Evolutionary conservation across 2,113 vertebrate species (phyloP).

Genomic region (Lagopus muta): DNA sequence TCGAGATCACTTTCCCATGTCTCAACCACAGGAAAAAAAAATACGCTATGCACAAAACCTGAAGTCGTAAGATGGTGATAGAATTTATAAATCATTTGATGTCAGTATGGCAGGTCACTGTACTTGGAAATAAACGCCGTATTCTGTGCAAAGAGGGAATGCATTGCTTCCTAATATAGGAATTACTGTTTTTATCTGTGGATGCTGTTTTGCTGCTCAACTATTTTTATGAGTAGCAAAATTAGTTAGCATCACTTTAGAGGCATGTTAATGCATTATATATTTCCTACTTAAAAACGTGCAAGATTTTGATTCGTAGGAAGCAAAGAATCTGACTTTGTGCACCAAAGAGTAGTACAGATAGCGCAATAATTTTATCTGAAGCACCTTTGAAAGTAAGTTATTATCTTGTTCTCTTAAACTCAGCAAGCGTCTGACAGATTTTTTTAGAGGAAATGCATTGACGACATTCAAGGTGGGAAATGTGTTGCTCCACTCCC

Average conservation of each 20-base stretch:
- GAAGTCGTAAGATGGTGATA: not conserved
- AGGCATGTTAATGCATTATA: not conserved
- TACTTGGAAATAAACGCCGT: not conserved
- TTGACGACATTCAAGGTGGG: rapidly evolving
- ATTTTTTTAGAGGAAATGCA: not conserved
- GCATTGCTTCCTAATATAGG: not conserved
- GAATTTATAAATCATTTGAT: not conserved
- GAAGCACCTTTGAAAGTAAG: not conserved
- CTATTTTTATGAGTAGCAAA: not conserved
- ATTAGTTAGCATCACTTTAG: not conserved
- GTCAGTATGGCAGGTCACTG: not conserved
- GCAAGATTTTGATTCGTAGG: not conserved
- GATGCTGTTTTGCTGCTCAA: not conserved
- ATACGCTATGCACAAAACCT: not conserved
- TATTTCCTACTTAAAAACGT: not conserved
- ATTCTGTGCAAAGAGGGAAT: not conserved
- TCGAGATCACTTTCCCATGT: not conserved
- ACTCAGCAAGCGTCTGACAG: not conserved
- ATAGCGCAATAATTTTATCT: not conserved
- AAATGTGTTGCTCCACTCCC: not conserved
- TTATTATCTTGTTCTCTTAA: not conserved
- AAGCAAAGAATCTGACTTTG: not conserved
- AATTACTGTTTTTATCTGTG: not conserved
- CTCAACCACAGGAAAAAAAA: not conserved
- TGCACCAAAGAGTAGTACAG: not conserved